Evolutionary conservation across 2,113 vertebrate genomes (phyloP), one percentile per base, ranked within the genome.

Genomic region (Harpagus bidentatus): DNA sequence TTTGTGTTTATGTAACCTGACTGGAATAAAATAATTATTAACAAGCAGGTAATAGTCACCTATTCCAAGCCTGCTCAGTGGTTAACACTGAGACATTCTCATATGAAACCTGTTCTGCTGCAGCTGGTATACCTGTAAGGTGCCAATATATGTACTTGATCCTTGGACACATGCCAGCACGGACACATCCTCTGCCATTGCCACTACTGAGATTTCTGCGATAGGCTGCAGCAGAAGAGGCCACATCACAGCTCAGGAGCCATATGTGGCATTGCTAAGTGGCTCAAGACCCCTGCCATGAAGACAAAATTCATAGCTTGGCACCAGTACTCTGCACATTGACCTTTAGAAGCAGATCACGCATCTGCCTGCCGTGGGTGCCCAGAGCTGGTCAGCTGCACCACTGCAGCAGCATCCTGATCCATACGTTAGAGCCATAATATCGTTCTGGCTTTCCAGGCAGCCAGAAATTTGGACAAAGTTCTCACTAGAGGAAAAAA

Each of bases 361-460:
- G 0, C 0, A 0, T 62, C 82, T 56, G 25, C 23, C 25, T 69
- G 65, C 16, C 14, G 6, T 7, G 23, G 19, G 48, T 63, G 82
- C 43, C 70, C 61, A 18, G 43, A 17, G 66, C 80, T 45, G 74
- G 56, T 50, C 45, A 62, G 84, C 79, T 52, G 28, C 34, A 42
- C n/a, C 42, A 15, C 43, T 10, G 47, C 71, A 83, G 80, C 7
- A 43, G 70, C 83, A 38, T 34, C 70, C 74, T 56, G 23, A 23
- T n/a, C 91, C 58, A 2, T 16, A 1, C 11, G 15, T 34, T 13
- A 38, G 55, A 80, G 47, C 32, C 65, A 6, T 5, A 12, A 1
- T 4, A 20, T 13, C 5, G 1, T 6, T 59, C 61, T 69, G 70
- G 8, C 61, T 90, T 50, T 61, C 38, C 50, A 71, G 47, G 50